Percentiles rank a stretch among this genome's conserved stretches.
Conservation (phyloP, 2,113 vertebrate genomes). For the Neomonachus schauinslandi region DNA sequence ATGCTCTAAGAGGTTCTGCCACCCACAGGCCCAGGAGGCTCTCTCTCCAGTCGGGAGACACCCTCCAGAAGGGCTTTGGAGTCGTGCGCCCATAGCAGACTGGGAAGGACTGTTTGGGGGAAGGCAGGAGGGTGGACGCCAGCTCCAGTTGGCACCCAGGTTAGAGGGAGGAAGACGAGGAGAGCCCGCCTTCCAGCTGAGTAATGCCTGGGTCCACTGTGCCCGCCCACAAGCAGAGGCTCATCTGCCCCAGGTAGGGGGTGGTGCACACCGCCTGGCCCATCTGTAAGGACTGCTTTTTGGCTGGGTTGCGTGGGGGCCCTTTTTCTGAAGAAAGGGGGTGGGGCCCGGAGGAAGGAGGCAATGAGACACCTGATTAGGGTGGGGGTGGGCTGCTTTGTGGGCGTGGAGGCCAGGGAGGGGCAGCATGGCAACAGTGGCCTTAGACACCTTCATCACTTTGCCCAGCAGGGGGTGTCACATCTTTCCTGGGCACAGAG, state of each 20-base stretch:
- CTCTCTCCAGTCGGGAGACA: neutral
- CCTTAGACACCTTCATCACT: constrained; percentile 49
- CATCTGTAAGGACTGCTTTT: constrained; percentile 8
- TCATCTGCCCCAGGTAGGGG: constrained; percentile 21
- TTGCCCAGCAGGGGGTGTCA: constrained; percentile 77
- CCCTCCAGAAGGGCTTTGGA: neutral
- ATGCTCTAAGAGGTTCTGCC: neutral
- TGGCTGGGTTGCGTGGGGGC: constrained; percentile 67
- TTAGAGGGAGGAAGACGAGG: neutral
- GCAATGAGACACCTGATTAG: constrained; percentile 67
- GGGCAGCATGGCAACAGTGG: constrained; percentile 36
- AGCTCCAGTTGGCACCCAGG: constrained; percentile 38
- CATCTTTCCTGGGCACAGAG: constrained; percentile 60
- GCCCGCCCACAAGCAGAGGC: constrained; percentile 49
- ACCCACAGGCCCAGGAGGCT: neutral
- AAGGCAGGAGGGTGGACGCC: neutral
- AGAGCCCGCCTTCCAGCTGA: constrained; percentile 58
- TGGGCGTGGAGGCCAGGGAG: constrained; percentile 60
- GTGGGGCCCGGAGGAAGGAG: constrained; percentile 58
- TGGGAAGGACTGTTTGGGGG: neutral
- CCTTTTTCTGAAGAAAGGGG: constrained; percentile 73
- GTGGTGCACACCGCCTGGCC: neutral
- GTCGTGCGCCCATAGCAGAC: neutral
- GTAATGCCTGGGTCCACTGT: constrained; percentile 50
- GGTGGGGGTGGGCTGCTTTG: constrained; percentile 33